phyloP scores from a whole-genome alignment of 2,888 invertebrate species.

The Troglohyphantes excavatus region DNA sequence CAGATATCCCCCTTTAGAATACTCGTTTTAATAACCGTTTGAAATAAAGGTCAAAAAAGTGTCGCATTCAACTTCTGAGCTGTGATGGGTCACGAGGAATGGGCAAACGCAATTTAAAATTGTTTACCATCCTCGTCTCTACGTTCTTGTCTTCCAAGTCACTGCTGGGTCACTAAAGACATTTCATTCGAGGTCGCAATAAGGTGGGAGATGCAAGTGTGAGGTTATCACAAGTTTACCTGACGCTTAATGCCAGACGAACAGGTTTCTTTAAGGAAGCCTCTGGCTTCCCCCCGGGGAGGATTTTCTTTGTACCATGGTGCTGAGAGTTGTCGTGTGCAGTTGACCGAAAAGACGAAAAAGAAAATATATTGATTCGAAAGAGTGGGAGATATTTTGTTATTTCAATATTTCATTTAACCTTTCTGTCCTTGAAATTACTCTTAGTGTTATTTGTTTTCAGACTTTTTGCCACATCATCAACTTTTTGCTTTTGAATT shows the following conservation, averaged over 20 bases:
- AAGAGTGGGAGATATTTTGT: not conserved
- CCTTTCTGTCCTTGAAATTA: too few relatives aligned
- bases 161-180: slow-evolving; percentile 60
- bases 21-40: too few relatives aligned
- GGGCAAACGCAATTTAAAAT: not conserved
- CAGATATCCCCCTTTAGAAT: too few relatives aligned
- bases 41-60: too few relatives aligned
- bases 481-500: too few relatives aligned
- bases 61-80: not conserved
- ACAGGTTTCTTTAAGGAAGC: slow-evolving; percentile 48
- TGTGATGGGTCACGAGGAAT: not conserved
- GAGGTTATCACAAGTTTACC: slow-evolving; percentile 55
- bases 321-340: slow-evolving; percentile 9
- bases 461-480: too few relatives aligned
- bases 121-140: slow-evolving; percentile 29
- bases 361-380: not conserved
- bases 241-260: slow-evolving; percentile 17
- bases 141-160: slow-evolving; percentile 29
- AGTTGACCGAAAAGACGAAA: slow-evolving; percentile 21
- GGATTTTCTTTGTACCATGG: slow-evolving; percentile 42
- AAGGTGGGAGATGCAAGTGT: slow-evolving; percentile 62
- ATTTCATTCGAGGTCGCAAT: slow-evolving; percentile 52
- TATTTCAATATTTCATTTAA: too few relatives aligned
- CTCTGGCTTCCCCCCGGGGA: not conserved
- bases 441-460: too few relatives aligned